Percentiles rank a stretch among this genome's conserved stretches.
Evolutionary conservation across 2,888 invertebrate genomes (phyloP).

Genomic region (Hypena proboscidalis): DNA sequence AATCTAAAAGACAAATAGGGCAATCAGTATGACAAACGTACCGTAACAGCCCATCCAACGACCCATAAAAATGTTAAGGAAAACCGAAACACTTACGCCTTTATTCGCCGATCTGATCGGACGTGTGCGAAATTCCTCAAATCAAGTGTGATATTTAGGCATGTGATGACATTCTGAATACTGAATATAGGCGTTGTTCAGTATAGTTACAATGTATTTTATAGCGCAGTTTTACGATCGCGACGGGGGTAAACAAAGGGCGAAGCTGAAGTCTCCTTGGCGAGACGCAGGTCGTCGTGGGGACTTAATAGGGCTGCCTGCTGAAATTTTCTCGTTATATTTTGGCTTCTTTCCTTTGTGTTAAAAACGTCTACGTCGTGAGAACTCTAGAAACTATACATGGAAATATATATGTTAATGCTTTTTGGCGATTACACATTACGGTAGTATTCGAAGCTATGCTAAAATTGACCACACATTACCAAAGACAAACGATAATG

Average conservation of each 20-base stretch:
- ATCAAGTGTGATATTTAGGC: too few species aligned
- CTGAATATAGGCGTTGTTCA: constrained; percentile 17
- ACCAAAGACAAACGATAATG: too few species aligned
- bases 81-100: neutral
- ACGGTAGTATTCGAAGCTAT: too few species aligned
- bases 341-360: neutral
- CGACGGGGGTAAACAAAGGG: constrained; percentile 52
- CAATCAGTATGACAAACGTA: constrained; percentile 3
- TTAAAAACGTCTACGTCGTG: neutral
- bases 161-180: too few species aligned
- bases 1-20: neutral
- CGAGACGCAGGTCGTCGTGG: constrained; percentile 44
- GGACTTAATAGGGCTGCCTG: constrained; percentile 37
- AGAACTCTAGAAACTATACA: too few species aligned
- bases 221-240: constrained; percentile 58
- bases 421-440: too few species aligned
- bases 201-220: constrained; percentile 57
- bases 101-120: neutral
- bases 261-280: constrained; percentile 54
- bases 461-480: too few species aligned
- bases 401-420: too few species aligned
- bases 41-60: neutral
- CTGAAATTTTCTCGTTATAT: neutral
- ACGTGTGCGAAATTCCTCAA: constrained; percentile 18
- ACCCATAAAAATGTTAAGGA: neutral